Conservation (phyloP, 1,140 invertebrate species). For the Samia ricini region DNA sequence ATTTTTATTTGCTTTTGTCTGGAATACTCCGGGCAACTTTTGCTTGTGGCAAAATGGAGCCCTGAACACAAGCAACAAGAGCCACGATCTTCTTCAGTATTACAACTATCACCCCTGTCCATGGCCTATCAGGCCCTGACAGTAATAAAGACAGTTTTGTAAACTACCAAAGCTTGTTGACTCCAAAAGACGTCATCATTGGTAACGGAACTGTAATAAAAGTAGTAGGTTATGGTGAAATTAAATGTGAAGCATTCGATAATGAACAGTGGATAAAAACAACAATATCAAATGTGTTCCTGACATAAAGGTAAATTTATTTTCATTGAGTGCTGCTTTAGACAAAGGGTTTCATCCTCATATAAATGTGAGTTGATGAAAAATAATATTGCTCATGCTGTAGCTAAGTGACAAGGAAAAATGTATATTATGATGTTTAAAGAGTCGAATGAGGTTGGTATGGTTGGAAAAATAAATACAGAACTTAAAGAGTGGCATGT, state of each 20-base stretch:
- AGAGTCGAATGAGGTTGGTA: conserved; percentile 2
- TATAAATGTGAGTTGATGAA: conserved; percentile 8
- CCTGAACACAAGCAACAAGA: no score
- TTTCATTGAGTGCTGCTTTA: no score
- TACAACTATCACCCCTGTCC: no score
- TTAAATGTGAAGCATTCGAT: conserved; percentile 1
- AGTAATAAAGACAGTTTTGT: conserved; percentile 15
- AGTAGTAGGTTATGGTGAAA: conserved; percentile 9
- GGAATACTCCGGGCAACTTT: no score
- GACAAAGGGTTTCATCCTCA: conserved; percentile 13
- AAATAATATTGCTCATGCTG: conserved; percentile 11
- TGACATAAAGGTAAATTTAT: no score
- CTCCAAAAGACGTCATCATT: conserved; percentile 8
- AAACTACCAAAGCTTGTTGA: conserved; percentile 8
- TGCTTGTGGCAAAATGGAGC: no score
- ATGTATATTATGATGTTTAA: conserved; percentile 19
- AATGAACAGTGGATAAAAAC: no score
- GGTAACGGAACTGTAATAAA: conserved; percentile 13
- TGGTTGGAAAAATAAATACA: conserved; percentile 13
- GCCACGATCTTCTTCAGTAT: no score
- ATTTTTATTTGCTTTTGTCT: no score
- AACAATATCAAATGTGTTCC: no score
- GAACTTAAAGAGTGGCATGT: conserved; percentile 18
- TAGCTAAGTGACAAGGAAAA: conserved; percentile 16
- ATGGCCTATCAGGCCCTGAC: no score